Evolutionary conservation across 2,888 invertebrate genomes (phyloP).

Genomic region (Cataglyphis albicans): DNA sequence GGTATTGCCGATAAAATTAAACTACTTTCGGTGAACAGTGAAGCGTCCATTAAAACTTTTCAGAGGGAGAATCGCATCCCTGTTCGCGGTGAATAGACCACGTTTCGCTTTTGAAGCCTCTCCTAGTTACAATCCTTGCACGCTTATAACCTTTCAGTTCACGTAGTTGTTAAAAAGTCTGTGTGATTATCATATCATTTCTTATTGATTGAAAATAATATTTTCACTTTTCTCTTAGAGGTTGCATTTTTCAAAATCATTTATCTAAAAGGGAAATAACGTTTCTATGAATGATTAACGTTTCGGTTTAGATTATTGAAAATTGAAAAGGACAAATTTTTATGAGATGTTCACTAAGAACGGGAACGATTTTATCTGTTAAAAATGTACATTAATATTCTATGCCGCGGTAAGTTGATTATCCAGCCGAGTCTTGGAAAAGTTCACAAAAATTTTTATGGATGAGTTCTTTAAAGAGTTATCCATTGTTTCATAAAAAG

Average conservation of each 20-base stretch:
- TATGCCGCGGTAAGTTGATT: constrained; percentile 23
- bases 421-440: not conserved
- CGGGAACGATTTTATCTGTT: constrained; percentile 17
- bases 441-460: constrained; percentile 37
- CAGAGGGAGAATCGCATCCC: constrained; percentile 47
- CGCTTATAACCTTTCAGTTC: constrained; percentile 33
- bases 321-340: not conserved
- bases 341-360: not conserved
- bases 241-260: not conserved
- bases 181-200: not conserved
- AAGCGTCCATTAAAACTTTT: constrained; percentile 68
- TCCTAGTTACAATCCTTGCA: constrained; percentile 43
- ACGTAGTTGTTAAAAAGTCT: constrained; percentile 28
- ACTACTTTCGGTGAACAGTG: constrained; percentile 67
- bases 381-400: constrained; percentile 22
- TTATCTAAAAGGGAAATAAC: not conserved
- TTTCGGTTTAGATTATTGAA: not conserved
- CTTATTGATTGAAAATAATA: not conserved
- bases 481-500: constrained; percentile 27
- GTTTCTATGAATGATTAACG: not conserved
- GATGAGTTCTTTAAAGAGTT: constrained; percentile 21
- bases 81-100: constrained; percentile 49
- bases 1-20: constrained; percentile 69
- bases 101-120: constrained; percentile 54
- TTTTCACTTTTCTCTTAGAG: not conserved